Conservation (phyloP, 2,888 invertebrate genomes). For the Sturmia bella region DNA sequence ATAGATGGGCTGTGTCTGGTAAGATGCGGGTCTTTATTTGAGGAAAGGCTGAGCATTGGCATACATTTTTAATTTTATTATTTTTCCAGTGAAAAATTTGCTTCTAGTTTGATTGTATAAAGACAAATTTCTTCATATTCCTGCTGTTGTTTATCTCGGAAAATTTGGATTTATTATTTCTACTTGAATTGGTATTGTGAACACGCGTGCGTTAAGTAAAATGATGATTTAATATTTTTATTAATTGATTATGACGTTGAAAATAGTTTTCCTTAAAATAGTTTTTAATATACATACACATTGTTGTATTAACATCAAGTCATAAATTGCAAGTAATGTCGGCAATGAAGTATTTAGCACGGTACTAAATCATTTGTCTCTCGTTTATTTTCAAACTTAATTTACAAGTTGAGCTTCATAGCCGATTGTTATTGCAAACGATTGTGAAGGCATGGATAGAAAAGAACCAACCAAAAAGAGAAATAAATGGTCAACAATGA, state of each 20-base stretch:
- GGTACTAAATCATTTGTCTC: constrained; percentile 53
- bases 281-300: constrained; percentile 11
- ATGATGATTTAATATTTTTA: constrained; percentile 62
- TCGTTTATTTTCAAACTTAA: constrained; percentile 3
- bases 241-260: constrained; percentile 60
- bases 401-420: constrained; percentile 14
- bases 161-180: constrained; percentile 17
- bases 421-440: background rate
- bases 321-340: constrained; percentile 59
- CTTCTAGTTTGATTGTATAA: constrained; percentile 11
- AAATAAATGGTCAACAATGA: background rate
- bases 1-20: too few relatives aligned
- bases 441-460: constrained; percentile 21
- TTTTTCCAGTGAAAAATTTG: too few relatives aligned
- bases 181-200: constrained; percentile 21
- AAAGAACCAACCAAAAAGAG: constrained; percentile 1
- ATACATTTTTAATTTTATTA: background rate
- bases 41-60: too few relatives aligned
- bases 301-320: constrained; percentile 19
- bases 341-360: constrained; percentile 43
- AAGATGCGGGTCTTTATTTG: too few relatives aligned
- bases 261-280: constrained; percentile 33
- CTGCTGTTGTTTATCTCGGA: background rate
- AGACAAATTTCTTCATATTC: background rate
- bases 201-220: constrained; percentile 17